These are phyloP conservation scores for Hyposmocoma kahamanoa DNA, from an alignment of 1,140 invertebrate genomes.

Conservation along the genomic window DNA sequence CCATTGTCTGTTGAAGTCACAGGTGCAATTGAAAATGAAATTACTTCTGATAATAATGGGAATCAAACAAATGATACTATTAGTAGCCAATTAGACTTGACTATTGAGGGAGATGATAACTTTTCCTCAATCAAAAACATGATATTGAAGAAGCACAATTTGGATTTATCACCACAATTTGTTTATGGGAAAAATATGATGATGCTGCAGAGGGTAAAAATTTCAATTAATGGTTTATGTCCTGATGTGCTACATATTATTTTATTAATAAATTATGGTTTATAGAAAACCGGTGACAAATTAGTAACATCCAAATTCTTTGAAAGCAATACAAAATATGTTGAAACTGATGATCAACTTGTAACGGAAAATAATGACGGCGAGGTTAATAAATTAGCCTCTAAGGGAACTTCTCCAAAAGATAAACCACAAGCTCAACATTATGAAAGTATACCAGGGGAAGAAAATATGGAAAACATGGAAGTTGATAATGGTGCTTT, in stretches of 20 bases:
- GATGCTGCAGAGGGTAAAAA: conserved; percentile 14
- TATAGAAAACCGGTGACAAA: conserved; percentile 31
- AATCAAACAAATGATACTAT: conserved; percentile 10
- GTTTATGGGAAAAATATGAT: conserved; percentile 41
- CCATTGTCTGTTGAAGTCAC: conserved; percentile 11
- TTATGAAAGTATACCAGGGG: not conserved
- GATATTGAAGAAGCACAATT: conserved; percentile 45
- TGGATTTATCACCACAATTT: conserved; percentile 54
- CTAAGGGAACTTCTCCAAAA: too few relatives aligned
- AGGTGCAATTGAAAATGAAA: not conserved
- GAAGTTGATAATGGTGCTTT: not conserved
- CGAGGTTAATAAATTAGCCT: too few relatives aligned
- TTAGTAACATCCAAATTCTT: conserved; percentile 37
- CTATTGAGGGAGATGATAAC: conserved; percentile 31
- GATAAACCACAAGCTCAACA: not conserved
- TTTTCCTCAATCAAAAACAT: conserved; percentile 41
- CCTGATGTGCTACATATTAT: not conserved
- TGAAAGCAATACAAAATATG: conserved; percentile 13
- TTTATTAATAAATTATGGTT: conserved; percentile 5
- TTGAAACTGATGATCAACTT: conserved; percentile 1
- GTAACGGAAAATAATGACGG: conserved; percentile 2
- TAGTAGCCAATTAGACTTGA: conserved; percentile 23
- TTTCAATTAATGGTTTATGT: not conserved
- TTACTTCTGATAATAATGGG: not conserved
- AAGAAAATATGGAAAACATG: not conserved